These are phyloP conservation scores for Rhea americana DNA, from an alignment of 2,113 vertebrate genomes.

Conservation along the genomic window DNA sequence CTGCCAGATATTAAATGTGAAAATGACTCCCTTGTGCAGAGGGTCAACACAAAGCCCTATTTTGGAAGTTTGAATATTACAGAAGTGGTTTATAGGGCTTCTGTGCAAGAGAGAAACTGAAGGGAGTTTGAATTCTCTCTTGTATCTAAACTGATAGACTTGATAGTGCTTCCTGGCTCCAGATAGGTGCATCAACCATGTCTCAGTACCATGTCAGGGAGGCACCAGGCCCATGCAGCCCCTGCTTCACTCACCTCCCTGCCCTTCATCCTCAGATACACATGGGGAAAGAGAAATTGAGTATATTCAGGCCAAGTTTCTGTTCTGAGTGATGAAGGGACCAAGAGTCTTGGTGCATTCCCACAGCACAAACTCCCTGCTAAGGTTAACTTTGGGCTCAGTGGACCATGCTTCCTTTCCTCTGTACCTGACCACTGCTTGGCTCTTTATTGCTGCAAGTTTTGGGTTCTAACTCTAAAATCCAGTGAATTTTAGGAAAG, in stretches of 20 bases:
- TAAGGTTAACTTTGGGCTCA: not conserved
- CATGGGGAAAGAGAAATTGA: not conserved
- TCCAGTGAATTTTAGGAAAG: not conserved
- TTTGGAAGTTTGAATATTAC: not conserved
- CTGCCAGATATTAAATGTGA: not conserved
- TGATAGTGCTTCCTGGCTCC: not conserved
- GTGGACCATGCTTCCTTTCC: not conserved
- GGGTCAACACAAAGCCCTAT: not conserved
- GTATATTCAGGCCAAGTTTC: not conserved
- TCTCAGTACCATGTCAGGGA: not conserved
- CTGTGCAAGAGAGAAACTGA: not conserved
- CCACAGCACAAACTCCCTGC: not conserved
- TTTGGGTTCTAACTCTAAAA: not conserved
- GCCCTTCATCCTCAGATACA: not conserved
- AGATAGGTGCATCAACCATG: not conserved
- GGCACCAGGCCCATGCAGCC: not conserved
- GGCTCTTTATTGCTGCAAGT: not conserved
- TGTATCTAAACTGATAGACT: not conserved
- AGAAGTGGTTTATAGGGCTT: not conserved
- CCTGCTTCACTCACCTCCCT: not conserved
- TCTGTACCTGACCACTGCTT: not conserved
- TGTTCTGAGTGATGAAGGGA: not conserved
- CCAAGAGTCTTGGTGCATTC: not conserved
- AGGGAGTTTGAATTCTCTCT: not conserved
- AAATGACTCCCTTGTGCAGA: not conserved